Percentiles rank a stretch among this genome's conserved stretches.
Conservation (phyloP, 2,113 vertebrate genomes). For the Podilymbus podiceps region DNA sequence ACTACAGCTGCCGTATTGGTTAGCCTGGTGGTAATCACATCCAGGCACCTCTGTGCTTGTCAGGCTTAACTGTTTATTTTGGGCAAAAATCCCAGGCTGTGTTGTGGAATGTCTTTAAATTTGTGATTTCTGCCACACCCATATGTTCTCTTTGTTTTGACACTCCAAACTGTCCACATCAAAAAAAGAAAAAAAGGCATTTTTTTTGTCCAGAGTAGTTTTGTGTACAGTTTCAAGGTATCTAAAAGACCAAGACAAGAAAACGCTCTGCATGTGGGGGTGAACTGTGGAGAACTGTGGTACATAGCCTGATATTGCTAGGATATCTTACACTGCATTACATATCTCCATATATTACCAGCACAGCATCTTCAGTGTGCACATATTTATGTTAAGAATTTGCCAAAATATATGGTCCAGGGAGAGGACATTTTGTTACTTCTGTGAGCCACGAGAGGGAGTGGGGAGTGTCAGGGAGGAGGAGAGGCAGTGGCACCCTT, state of each 20-base stretch:
- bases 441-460: background rate
- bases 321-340: fast-evolving
- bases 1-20: background rate
- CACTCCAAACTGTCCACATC: background rate
- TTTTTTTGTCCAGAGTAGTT: background rate
- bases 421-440: background rate
- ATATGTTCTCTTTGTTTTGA: background rate
- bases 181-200: background rate
- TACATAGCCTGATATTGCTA: background rate
- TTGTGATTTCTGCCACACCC: background rate
- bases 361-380: no score
- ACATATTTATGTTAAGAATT: background rate
- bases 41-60: background rate
- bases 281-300: background rate
- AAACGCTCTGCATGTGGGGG: background rate
- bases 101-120: background rate
- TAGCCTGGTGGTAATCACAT: background rate
- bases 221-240: background rate
- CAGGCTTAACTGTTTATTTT: background rate
- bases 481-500: background rate
- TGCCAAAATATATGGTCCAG: background rate
- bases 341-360: background rate
- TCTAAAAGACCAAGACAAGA: background rate
- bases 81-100: background rate
- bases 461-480: background rate